Percentiles rank a stretch among this genome's conserved stretches.
phyloP scores from a whole-genome alignment of 2,113 vertebrate genomes.

The Catharus minimus region DNA sequence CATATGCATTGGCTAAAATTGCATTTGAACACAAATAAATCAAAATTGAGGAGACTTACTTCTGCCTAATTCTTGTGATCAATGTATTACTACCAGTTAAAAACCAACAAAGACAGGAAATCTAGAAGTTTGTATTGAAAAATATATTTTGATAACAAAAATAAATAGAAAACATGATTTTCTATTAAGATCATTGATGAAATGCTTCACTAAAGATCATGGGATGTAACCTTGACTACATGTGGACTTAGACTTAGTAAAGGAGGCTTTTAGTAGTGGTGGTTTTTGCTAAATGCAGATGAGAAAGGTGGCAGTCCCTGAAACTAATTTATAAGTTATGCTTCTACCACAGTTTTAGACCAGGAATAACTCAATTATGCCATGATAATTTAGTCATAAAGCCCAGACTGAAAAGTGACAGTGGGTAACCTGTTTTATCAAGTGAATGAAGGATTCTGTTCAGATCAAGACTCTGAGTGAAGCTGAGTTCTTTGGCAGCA shows the following conservation, averaged over 20 bases:
- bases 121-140: background rate
- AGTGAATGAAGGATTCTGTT: background rate
- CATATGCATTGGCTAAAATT: conserved; percentile 10
- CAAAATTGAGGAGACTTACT: background rate
- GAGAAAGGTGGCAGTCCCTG: background rate
- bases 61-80: background rate
- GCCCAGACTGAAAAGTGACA: background rate
- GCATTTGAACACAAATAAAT: background rate
- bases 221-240: background rate
- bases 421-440: background rate
- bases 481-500: background rate
- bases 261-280: background rate
- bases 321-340: background rate
- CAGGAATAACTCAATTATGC: background rate
- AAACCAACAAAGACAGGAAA: background rate
- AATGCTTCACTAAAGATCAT: background rate
- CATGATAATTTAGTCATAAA: background rate
- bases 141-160: background rate
- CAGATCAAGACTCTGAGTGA: background rate
- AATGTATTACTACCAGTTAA: background rate
- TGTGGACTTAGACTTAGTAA: background rate
- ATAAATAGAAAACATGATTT: background rate
- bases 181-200: background rate
- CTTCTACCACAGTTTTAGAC: background rate
- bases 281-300: background rate